Evolutionary conservation across 2,888 invertebrate genomes (phyloP), one percentile per base, ranked within the genome.

Genomic region (Drosophila prostipennis): DNA sequence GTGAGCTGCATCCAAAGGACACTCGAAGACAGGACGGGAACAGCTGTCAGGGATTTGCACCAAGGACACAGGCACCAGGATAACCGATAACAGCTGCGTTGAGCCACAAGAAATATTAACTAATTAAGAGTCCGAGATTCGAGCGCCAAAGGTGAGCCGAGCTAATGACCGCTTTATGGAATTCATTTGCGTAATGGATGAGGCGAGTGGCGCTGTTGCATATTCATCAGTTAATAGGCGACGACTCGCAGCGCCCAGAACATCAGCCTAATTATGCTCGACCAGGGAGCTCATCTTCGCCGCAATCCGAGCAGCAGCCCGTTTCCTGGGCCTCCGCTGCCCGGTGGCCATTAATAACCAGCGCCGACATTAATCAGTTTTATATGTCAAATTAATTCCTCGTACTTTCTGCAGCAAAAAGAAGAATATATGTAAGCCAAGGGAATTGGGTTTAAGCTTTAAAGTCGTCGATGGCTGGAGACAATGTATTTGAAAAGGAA

Each of bases 301-400:
- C 61, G 45, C 65, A 64, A 64, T 64, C 36, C 39, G 65, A 64
- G 19, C 26, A 52, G 36, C 26, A 42, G 42, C 14, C 5, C 1
- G 13, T 14, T 13, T 7, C 1, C 29, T 16, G 29, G 32, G 57
- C 56, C 48, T 56, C 16, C 54, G 61, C 67, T 72, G 72, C 63
- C 63, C 23, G 56, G 6, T 7, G 23, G 32, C 40, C 82, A 86
- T 82, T 79, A 79, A 82, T 82, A 77, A 79, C 63, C 49, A 69
- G 45, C 67, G 43, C 64, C 11, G 26, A 48, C 84, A 87, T 82
- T 84, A 74, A 84, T 87, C 87, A 77, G 87, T 69, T 79, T 80
- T 79, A 84, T 79, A 81, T 82, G 63, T 74, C 84, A 77, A 81
- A 84, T 84, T 87, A 79, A 82, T 74, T 72, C 42, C 52, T n/a